phyloP scores from a whole-genome alignment of 2,113 vertebrate genomes.

The Pagrus major region DNA sequence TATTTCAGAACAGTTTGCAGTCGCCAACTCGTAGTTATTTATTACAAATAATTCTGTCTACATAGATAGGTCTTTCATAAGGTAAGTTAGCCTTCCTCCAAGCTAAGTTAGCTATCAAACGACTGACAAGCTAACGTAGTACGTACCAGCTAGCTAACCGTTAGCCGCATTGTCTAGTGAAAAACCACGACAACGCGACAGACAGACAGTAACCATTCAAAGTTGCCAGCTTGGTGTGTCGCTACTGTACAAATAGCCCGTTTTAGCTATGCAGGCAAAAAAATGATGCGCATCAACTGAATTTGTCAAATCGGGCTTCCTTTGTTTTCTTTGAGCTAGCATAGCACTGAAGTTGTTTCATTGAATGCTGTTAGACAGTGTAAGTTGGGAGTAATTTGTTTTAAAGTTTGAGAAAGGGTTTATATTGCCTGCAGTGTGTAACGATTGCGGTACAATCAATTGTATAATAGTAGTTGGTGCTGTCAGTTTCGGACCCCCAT shows the following conservation, averaged over 20 bases:
- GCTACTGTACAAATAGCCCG: neutral
- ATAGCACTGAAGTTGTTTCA: conserved; percentile 44
- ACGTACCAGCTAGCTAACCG: conserved; percentile 32
- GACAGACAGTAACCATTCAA: neutral
- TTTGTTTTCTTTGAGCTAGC: conserved; percentile 67
- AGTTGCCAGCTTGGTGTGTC: neutral
- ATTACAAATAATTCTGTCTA: conserved; percentile 72
- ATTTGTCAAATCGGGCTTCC: conserved; percentile 11
- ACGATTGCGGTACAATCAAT: too few relatives aligned
- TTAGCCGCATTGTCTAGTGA: conserved; percentile 70
- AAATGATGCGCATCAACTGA: neutral
- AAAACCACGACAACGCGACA: conserved; percentile 16
- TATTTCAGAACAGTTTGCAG: conserved; percentile 46
- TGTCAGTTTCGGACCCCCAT: neutral
- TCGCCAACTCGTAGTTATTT: conserved; percentile 53
- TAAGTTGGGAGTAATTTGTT: neutral
- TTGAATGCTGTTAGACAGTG: conserved; percentile 2
- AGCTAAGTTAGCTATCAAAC: conserved; percentile 17
- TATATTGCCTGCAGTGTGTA: neutral
- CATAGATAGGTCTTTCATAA: conserved; percentile 81
- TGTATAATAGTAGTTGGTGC: neutral
- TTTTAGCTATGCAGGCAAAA: neutral
- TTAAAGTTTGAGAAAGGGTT: neutral
- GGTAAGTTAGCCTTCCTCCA: conserved; percentile 76
- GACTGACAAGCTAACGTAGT: conserved; percentile 55